These are phyloP conservation scores for Epirrita christyi DNA, from an alignment of 2,888 invertebrate species.

Conservation along the genomic window DNA sequence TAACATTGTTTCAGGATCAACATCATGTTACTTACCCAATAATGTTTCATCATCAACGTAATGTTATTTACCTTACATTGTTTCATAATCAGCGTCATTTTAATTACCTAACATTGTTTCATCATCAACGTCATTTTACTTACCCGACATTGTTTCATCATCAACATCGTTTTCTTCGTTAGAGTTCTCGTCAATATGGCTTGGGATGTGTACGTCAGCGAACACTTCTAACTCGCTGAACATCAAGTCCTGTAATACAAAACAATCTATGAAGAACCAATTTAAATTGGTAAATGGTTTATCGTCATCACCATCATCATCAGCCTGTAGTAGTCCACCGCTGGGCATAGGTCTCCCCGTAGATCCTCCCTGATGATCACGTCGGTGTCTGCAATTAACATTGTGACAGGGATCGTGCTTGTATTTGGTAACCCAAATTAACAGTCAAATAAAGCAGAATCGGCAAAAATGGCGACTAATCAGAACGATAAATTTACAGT, in stretches of 20 bases:
- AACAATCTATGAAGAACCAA: not conserved
- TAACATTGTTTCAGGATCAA: constrained; percentile 94
- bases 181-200: constrained; percentile 87
- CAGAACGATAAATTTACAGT: too few relatives aligned
- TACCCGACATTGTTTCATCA: constrained; percentile 93
- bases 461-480: too few relatives aligned
- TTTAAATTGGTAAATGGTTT: too few relatives aligned
- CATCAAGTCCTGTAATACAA: constrained; percentile 58
- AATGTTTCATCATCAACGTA: constrained; percentile 94
- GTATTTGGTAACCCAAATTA: too few relatives aligned
- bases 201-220: constrained; percentile 83
- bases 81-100: constrained; percentile 94
- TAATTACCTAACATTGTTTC: constrained; percentile 92
- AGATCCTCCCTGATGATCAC: too few relatives aligned
- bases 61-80: constrained; percentile 90
- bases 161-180: constrained; percentile 95
- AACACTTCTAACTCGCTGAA: constrained; percentile 87
- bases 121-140: constrained; percentile 92
- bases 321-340: too few relatives aligned
- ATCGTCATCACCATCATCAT: too few relatives aligned
- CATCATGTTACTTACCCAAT: constrained; percentile 91
- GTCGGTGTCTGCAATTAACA: too few relatives aligned
- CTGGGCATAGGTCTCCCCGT: too few relatives aligned
- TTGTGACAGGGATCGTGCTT: too few relatives aligned
- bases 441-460: too few relatives aligned